These are phyloP conservation scores for Amblyjoppa proteus DNA, from an alignment of 2,888 invertebrate species.

Conservation along the genomic window DNA sequence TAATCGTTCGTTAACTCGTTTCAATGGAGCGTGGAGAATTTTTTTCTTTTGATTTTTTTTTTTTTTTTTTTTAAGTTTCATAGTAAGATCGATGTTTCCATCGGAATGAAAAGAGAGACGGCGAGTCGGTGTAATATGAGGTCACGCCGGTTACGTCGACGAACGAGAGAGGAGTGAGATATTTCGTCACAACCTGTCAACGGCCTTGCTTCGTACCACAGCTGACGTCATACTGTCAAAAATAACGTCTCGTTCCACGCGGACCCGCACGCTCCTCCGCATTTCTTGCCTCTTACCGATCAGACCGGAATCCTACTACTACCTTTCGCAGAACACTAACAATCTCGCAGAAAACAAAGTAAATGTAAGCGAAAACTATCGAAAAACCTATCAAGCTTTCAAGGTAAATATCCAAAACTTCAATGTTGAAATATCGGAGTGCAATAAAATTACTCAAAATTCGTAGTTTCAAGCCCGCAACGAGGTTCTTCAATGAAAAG, in stretches of 20 bases:
- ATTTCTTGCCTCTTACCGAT: conserved; percentile 55
- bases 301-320: conserved; percentile 31
- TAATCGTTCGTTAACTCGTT: conserved; percentile 45
- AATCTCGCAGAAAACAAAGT: not conserved
- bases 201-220: conserved; percentile 73
- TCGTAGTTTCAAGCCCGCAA: too few relatives aligned
- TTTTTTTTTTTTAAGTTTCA: not conserved
- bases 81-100: not conserved
- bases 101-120: conserved; percentile 42
- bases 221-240: conserved; percentile 78
- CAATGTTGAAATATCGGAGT: not conserved
- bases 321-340: not conserved
- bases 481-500: too few relatives aligned
- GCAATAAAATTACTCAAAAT: not conserved
- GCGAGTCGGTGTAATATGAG: conserved; percentile 59
- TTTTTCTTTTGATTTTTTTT: not conserved
- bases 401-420: not conserved
- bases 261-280: conserved; percentile 51
- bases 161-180: conserved; percentile 65
- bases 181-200: conserved; percentile 75
- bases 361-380: not conserved
- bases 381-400: not conserved
- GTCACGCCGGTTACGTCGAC: conserved; percentile 68
- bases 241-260: conserved; percentile 77
- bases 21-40: not conserved